Percentiles rank a stretch among this genome's conserved stretches.
Conservation (phyloP, 2,888 invertebrate genomes). For the Drosophila leonis region DNA sequence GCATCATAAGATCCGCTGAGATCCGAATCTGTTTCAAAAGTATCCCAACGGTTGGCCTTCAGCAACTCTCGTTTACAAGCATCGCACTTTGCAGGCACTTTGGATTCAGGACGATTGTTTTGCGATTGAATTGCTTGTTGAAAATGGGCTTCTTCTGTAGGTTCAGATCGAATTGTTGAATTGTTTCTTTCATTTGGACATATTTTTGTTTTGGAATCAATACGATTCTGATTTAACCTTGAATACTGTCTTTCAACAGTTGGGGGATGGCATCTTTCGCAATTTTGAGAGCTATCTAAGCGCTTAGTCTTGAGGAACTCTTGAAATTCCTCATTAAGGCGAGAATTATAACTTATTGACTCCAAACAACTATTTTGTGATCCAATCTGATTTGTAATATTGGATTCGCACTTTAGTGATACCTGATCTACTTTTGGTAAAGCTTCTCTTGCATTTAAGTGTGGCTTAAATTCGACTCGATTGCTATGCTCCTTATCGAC, state of each 20-base stretch:
- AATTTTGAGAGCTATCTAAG: not conserved
- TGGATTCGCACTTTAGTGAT: not conserved
- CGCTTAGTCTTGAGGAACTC: not conserved
- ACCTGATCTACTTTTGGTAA: not conserved
- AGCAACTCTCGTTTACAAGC: not conserved
- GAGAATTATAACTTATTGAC: not conserved
- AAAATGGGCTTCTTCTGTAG: not conserved
- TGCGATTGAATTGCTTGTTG: not conserved
- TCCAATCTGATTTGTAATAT: not conserved
- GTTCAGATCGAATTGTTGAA: not conserved
- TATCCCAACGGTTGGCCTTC: not conserved
- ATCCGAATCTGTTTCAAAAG: not conserved
- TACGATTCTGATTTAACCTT: too few relatives aligned
- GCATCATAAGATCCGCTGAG: not conserved
- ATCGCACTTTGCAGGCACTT: not conserved
- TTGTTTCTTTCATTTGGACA: not conserved
- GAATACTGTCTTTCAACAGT: not conserved
- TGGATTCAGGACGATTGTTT: not conserved
- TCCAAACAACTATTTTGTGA: not conserved
- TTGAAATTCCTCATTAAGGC: not conserved
- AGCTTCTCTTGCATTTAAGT: not conserved
- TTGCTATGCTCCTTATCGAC: not conserved
- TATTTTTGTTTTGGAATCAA: not conserved
- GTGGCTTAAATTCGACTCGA: not conserved
- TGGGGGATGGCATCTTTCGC: not conserved